Percentiles rank a stretch among this genome's conserved stretches.
phyloP scores from a whole-genome alignment of 2,888 invertebrate species.

The Cephonodes hylas region DNA sequence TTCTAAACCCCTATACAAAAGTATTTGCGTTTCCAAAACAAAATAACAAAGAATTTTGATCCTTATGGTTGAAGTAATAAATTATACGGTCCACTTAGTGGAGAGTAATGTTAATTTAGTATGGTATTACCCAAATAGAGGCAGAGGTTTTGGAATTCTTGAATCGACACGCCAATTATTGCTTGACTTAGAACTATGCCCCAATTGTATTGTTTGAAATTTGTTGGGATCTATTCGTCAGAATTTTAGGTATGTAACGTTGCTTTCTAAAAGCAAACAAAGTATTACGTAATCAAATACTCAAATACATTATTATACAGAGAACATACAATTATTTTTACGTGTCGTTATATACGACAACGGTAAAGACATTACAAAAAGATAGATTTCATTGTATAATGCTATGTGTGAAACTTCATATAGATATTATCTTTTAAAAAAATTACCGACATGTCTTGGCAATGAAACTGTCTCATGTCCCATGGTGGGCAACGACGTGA shows the following conservation, averaged over 20 bases:
- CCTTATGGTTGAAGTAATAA: no score
- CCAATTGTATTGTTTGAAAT: conserved; percentile 1
- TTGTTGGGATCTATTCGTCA: not conserved
- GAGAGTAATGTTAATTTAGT: conserved; percentile 20
- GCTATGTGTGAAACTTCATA: no score
- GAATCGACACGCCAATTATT: conserved; percentile 24
- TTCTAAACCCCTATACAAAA: conserved; percentile 27
- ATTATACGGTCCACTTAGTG: not conserved
- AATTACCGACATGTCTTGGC: no score
- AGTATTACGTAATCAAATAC: no score
- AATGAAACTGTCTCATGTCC: no score
- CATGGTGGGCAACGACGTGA: no score
- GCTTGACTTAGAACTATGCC: conserved; percentile 8
- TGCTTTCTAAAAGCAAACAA: not conserved
- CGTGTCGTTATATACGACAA: no score
- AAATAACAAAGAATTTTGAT: not conserved
- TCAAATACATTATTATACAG: no score
- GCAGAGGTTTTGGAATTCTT: conserved; percentile 34
- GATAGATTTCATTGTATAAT: no score
- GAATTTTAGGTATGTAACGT: not conserved
- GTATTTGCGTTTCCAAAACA: not conserved
- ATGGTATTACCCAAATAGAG: conserved; percentile 26
- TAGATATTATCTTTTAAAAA: no score
- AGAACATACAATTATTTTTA: no score
- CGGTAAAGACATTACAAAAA: no score